A percentile compares a stretch with the other conserved stretches of the same genome.
Conservation (phyloP, 2,113 vertebrate species). For the Phasianus colchicus region DNA sequence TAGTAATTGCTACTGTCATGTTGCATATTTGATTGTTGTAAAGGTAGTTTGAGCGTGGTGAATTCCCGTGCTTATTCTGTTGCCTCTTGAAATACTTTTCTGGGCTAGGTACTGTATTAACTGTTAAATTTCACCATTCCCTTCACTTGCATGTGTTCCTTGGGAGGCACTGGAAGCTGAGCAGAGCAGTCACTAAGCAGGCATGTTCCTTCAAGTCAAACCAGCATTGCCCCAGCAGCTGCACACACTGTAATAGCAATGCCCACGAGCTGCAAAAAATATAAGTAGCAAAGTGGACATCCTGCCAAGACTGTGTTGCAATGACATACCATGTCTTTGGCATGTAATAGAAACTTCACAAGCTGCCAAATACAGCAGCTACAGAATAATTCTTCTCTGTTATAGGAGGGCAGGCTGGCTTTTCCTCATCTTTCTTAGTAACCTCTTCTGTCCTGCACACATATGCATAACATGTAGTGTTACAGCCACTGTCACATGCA, state of each 20-base stretch:
- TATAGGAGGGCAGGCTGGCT: neutral
- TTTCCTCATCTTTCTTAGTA: neutral
- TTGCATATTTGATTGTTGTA: neutral
- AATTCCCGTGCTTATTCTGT: neutral
- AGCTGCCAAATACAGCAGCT: neutral
- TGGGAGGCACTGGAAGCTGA: neutral
- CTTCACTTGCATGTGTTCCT: neutral
- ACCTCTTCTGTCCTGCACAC: no score
- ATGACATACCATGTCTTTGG: neutral
- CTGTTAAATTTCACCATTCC: neutral
- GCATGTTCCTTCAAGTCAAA: neutral
- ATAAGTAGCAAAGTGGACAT: neutral
- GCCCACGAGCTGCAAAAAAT: neutral
- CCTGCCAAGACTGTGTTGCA: neutral
- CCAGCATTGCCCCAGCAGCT: neutral
- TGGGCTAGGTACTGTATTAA: neutral
- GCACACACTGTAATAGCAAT: fast-evolving
- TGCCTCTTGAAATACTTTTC: neutral
- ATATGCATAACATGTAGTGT: no score
- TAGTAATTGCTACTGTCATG: neutral
- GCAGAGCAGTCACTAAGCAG: neutral
- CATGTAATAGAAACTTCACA: neutral
- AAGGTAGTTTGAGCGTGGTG: neutral
- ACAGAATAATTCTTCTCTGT: neutral
- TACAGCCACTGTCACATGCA: fast-evolving